phyloP scores from a whole-genome alignment of 2,113 vertebrate genomes.

The Phaethornis superciliosus region DNA sequence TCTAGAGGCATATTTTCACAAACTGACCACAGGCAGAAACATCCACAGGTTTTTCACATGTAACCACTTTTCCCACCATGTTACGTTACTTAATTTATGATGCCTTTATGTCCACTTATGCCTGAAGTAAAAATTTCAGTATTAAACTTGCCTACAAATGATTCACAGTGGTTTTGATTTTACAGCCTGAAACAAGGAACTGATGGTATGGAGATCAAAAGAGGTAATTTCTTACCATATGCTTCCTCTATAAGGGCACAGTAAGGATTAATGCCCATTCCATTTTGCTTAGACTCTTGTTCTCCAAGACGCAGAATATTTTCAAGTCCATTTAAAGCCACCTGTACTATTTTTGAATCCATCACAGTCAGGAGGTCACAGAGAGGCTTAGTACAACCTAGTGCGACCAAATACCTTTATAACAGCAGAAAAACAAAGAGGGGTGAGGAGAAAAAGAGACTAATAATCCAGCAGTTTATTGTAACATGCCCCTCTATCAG shows the following conservation, averaged over 20 bases:
- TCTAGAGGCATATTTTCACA: background rate
- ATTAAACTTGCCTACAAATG: background rate
- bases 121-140: background rate
- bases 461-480: background rate
- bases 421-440: constrained; percentile 2
- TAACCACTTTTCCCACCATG: background rate
- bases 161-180: background rate
- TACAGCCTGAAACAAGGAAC: background rate
- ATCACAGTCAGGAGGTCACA: constrained; percentile 92
- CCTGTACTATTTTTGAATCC: constrained; percentile 93
- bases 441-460: background rate
- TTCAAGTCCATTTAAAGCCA: constrained; percentile 90
- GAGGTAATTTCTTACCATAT: constrained; percentile 77
- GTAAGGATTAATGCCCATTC: constrained; percentile 86
- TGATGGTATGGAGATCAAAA: background rate
- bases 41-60: background rate
- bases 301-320: constrained; percentile 91
- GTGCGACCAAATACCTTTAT: constrained; percentile 87
- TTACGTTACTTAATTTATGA: background rate
- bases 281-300: constrained; percentile 88
- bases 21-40: background rate
- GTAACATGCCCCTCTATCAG: background rate
- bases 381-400: constrained; percentile 90
- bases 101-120: background rate
- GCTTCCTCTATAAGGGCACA: constrained; percentile 91